Evolutionary conservation across 2,888 invertebrate genomes (phyloP), one percentile per base, ranked within the genome.

Genomic region (Furcula furcula): DNA sequence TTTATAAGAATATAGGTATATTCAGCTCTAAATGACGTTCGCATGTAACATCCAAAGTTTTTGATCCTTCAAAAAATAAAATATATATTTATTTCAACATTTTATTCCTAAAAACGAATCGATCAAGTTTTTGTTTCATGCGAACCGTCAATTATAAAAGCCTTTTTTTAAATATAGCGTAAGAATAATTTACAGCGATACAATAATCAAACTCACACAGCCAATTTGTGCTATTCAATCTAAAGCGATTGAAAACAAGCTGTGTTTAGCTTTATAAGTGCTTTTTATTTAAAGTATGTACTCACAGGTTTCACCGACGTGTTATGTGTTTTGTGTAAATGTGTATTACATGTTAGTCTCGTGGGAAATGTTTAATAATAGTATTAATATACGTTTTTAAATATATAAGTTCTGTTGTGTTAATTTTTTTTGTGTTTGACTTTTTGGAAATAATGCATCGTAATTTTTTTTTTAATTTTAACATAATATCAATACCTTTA

Each of bases 291-390:
- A 57, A 58, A 60, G 65, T 54, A 36, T 46, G 82, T 86, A 87
- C 87, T 87, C 75, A 87, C 87, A 59, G 55, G 71, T 56, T 36
- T 56, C 79, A 65, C 61, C 83, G 80, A 61, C 59, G 71, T 79
- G 62, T 66, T 60, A 68, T 73, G 67, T 74, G 64, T 74, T 52
- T 35, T 37, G 46, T 55, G 11, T 29, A n/a, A n/a, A n/a, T 65
- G 63, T 72, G 55, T 72, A 63, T 76, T 69, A 55, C 55, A 45
- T 66, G 42, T 38, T 35, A 55, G 82, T 79, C 84, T 83, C 84
- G 84, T 84, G 82, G 80, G 56, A 47, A 34, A n/a, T n/a, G n/a
- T 14, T 39, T 10, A 19, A 19, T 18, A 20, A 14, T 22, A 26
- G 19, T 7, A n/a, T 15, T 27, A 27, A 20, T 7, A 9, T 7